Percentiles rank a stretch among this genome's conserved stretches.
These are phyloP conservation scores for Iguana delicatissima DNA, from an alignment of 2,797 vertebrate species.

Conservation along the genomic window DNA sequence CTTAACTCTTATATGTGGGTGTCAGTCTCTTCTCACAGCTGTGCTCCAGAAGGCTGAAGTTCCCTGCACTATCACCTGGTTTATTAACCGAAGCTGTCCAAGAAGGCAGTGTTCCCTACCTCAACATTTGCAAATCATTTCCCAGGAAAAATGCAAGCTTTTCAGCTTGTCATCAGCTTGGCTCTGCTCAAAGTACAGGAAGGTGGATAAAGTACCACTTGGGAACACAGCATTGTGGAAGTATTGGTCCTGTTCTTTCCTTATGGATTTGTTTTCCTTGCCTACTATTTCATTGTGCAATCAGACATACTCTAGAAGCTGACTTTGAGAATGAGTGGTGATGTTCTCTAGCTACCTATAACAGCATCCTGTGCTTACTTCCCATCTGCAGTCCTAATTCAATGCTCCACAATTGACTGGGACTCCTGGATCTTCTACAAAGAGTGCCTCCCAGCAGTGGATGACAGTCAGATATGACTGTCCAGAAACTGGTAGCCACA, in stretches of 20 bases:
- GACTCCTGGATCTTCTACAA: conserved; percentile 64
- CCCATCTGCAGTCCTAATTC: conserved; percentile 50
- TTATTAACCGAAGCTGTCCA: not conserved
- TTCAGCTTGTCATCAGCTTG: conserved; percentile 79
- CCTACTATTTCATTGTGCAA: conserved; percentile 45
- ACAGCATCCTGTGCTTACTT: conserved; percentile 53
- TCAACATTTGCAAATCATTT: conserved; percentile 47
- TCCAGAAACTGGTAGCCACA: conserved; percentile 92
- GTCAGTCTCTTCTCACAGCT: not conserved
- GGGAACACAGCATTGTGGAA: conserved; percentile 41
- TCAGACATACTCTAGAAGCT: conserved; percentile 52
- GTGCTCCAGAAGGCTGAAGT: conserved; percentile 26
- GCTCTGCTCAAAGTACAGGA: conserved; percentile 88
- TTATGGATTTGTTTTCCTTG: conserved; percentile 74
- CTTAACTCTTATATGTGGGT: not conserved
- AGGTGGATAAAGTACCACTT: conserved; percentile 85
- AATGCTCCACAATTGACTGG: conserved; percentile 70
- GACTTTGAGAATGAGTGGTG: conserved; percentile 93
- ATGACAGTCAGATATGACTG: conserved; percentile 87
- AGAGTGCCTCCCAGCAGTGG: conserved; percentile 56
- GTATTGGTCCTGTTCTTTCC: conserved; percentile 43
- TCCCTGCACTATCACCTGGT: not conserved
- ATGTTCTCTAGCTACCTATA: conserved; percentile 92
- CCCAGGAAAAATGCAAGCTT: conserved; percentile 63
- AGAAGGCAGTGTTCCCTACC: conserved; percentile 31